Evolutionary conservation across 2,113 vertebrate genomes (phyloP).

Genomic region (Suncus etruscus): DNA sequence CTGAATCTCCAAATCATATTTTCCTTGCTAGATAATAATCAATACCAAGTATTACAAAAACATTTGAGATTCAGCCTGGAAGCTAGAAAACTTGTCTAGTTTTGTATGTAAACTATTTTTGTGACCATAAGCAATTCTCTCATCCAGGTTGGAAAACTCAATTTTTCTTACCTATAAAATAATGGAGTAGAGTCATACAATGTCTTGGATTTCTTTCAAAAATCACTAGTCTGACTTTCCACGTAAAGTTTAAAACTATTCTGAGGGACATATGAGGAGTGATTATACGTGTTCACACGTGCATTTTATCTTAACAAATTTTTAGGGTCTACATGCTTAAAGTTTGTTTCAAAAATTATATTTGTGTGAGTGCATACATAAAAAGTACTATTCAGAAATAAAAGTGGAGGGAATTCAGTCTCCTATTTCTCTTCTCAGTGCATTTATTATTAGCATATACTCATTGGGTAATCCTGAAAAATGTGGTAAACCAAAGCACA

Average conservation of each 20-base stretch:
- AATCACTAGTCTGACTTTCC: neutral
- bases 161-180: conserved; percentile 10
- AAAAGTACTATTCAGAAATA: neutral
- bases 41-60: neutral
- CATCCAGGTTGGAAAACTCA: neutral
- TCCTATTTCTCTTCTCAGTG: neutral
- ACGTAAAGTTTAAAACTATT: neutral
- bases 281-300: neutral
- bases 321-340: neutral
- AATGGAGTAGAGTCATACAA: neutral
- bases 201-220: neutral
- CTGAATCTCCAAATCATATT: conserved; percentile 7
- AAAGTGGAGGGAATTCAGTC: neutral
- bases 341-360: neutral
- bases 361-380: neutral
- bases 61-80: neutral
- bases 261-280: neutral
- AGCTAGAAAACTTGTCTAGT: conserved; percentile 4
- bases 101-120: conserved; percentile 22
- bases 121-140: neutral
- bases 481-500: neutral
- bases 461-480: neutral
- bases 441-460: neutral
- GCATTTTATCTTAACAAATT: neutral
- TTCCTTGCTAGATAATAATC: neutral